Evolutionary conservation across 2,113 vertebrate genomes (phyloP).

Genomic region (Vidua chalybeata): DNA sequence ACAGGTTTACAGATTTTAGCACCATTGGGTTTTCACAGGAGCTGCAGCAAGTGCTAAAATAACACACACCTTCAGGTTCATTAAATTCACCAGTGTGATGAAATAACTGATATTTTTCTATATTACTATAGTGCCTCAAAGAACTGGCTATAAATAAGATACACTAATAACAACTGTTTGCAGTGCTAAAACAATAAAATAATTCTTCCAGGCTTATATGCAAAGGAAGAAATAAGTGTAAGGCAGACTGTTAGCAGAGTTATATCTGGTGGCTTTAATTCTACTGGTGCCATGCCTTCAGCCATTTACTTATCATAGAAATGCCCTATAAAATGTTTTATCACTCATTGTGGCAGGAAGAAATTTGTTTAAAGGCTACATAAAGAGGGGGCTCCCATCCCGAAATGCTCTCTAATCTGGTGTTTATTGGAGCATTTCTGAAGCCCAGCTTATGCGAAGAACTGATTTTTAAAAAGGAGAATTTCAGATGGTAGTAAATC

Average conservation of each 20-base stretch:
- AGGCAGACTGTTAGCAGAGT: conserved; percentile 39
- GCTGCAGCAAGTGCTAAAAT: conserved; percentile 89
- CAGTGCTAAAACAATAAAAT: conserved; percentile 74
- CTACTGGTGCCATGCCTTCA: conserved; percentile 23
- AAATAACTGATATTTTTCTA: conserved; percentile 82
- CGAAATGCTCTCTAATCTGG: conserved; percentile 68
- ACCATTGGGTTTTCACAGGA: conserved; percentile 85
- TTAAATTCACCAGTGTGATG: conserved; percentile 84
- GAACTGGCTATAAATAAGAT: conserved; percentile 78
- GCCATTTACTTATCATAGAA: conserved; percentile 58
- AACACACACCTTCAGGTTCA: conserved; percentile 93
- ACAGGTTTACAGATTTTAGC: conserved; percentile 90
- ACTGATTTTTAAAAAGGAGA: conserved; percentile 4
- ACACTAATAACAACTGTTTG: conserved; percentile 80
- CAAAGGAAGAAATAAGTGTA: conserved; percentile 63
- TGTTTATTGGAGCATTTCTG: conserved; percentile 64
- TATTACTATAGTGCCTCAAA: conserved; percentile 78
- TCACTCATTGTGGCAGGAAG: conserved; percentile 6
- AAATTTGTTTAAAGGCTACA: conserved; percentile 64
- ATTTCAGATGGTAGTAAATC: conserved; percentile 48
- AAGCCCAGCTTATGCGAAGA: conserved; percentile 42
- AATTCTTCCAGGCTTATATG: conserved; percentile 74
- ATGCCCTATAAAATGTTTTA: conserved; percentile 55
- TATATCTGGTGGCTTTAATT: conserved; percentile 55
- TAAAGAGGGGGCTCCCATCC: conserved; percentile 30